Percentiles rank a stretch among this genome's conserved stretches.
phyloP scores from a whole-genome alignment of 2,113 vertebrate species.

The Strigops habroptila region DNA sequence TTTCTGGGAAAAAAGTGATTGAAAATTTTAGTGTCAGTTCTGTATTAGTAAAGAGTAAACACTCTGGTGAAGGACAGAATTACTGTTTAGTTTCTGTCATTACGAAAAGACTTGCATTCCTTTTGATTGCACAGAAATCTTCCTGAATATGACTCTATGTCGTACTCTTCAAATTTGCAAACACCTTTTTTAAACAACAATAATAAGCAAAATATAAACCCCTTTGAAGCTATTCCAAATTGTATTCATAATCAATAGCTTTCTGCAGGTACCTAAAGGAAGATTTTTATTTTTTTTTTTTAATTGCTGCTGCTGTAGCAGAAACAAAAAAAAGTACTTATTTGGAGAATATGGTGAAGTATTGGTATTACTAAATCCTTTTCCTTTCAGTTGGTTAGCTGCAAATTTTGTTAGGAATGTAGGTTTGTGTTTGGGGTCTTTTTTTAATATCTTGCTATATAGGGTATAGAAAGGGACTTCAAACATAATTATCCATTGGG shows the following conservation, averaged over 20 bases:
- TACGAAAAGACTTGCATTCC: not conserved
- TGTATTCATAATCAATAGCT: not conserved
- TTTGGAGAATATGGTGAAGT: not conserved
- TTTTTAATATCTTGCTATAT: not conserved
- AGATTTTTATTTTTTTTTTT: not conserved
- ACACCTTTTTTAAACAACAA: not conserved
- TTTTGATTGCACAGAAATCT: not conserved
- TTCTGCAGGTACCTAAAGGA: not conserved
- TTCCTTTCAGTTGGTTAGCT: not conserved
- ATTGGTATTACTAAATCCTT: not conserved
- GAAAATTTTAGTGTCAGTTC: not conserved
- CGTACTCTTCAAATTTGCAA: not conserved
- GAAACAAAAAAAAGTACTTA: not conserved
- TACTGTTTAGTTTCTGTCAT: not conserved
- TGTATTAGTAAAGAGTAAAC: not conserved
- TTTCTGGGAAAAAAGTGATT: not conserved
- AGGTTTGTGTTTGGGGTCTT: accelerated
- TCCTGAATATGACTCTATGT: not conserved
- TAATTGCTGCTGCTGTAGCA: not conserved
- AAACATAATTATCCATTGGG: not conserved
- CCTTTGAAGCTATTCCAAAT: not conserved
- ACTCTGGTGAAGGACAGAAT: not conserved
- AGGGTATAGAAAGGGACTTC: not conserved
- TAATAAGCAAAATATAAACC: not conserved
- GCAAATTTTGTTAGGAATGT: not conserved